Base-by-base conservation (phyloP, 2,113 vertebrate species). In the Pachypanchax playfairii region DNA sequence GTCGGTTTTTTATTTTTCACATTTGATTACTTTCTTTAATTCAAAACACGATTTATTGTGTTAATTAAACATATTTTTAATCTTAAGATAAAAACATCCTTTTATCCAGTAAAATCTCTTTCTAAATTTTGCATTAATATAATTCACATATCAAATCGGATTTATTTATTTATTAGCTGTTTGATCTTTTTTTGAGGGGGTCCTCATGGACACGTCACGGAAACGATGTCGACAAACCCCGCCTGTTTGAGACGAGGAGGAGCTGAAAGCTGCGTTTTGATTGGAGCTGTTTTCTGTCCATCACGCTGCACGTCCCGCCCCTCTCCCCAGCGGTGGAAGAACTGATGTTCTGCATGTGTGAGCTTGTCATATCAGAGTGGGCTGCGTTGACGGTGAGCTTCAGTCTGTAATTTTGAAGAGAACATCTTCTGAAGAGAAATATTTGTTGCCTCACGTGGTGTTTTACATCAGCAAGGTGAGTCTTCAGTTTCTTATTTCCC, bases 391-490 rank as follows among this genome's bases (percentile, higher is more conserved):
- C n/a, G 18, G 9, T 43, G 21, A 17, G 56, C 14, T 4, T 41
- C 28, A 29, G 38, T 17, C 28, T 65, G 0, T 50, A 6, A 47
- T 41, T 5, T 49, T 24, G 0, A 46, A 13, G 17, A 42, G 0
- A 49, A 4, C 6, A 0, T 41, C 52, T 28, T 4, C 17, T 21
- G 4, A 24, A n/a, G 17, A 5, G 24, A 43, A 51, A 44, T 17
- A 44, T 57, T 6, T 33, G 5, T 4, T 11, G n/a, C 24, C 25
- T 12, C 25, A 25, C 26, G 4, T 41, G 17, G 28, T 65, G 20
- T 36, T 39, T 57, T 15, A 70, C 49, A 59, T 82, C 60, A n/a
- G n/a, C n/a, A 53, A 81, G 83, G 87, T 88, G 73, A 87, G 87
- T 76, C 71, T 51, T n/a, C 1, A 39, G 58, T 51, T 28, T 41